Base-by-base conservation (phyloP, 2,113 vertebrate genomes). In the Papio anubis region DNA sequence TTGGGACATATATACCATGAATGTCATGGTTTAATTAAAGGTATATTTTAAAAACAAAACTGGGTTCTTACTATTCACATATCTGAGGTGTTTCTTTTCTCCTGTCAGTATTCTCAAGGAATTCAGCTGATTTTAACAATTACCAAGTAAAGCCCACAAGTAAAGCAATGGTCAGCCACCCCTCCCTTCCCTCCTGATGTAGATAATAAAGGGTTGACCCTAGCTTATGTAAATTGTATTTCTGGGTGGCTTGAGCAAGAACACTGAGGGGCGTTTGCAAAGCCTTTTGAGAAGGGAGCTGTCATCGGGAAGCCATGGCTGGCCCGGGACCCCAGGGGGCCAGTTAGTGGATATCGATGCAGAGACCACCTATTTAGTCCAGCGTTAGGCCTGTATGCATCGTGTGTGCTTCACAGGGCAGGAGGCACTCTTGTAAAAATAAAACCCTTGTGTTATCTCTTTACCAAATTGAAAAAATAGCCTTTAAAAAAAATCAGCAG, bases 101-200 rank as follows among this genome's bases (percentile, higher is more conserved):
- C 14, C 25, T 38, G 0, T 35, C 40, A 38, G 2, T 61, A 4
- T 64, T 52, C 86, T 20, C 0, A 4, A 78, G 50, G 14, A 73
- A 43, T 16, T 4, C 4, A 45, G 30, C 61, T 30, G 68, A 55
- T 64, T 35, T 70, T 70, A 72, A 52, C 8, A 3, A 25, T 82
- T 57, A 21, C 59, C 87, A 8, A 27, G 30, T 5, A 17, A 48
- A 82, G 32, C n/a, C 13, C 66, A 32, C 35, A 27, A 11, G 9
- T 17, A 48, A 45, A 57, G 70, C 20, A 1, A 1, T 38, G 40
- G 43, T 14, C 27, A 16, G 27, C 20, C 0, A 1, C 27, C 2
- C 6, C 8, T 9, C 32, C 61, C 8, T 20, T 6, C 16, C 66
- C 45, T 35, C 9, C 21, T 35, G 20, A 10, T 1, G 5, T 50